Evolutionary conservation across 2,888 invertebrate genomes (phyloP).

Genomic region (Tethea ocularis): DNA sequence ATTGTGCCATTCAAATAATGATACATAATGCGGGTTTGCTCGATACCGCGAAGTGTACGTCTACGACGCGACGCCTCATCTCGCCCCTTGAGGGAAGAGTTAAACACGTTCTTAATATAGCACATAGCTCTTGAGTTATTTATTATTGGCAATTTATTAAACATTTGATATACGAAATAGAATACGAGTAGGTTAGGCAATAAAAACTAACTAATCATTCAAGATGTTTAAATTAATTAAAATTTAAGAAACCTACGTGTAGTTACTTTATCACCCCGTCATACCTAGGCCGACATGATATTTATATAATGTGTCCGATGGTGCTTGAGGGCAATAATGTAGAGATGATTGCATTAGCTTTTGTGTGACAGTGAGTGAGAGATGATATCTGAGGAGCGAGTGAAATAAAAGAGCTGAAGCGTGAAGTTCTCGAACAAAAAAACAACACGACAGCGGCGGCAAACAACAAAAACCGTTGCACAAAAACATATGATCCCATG

Average conservation of each 20-base stretch:
- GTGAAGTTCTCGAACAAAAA: constrained; percentile 76
- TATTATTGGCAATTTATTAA: constrained; percentile 25
- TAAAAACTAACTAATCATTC: not conserved
- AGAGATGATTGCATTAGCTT: constrained; percentile 33
- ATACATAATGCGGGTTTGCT: constrained; percentile 73
- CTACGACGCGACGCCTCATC: constrained; percentile 32
- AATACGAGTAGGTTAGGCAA: not conserved
- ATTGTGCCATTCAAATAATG: constrained; percentile 80
- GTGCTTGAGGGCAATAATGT: not conserved
- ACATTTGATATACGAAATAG: constrained; percentile 5
- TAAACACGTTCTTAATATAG: constrained; percentile 13
- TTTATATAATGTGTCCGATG: not conserved
- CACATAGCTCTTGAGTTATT: not conserved
- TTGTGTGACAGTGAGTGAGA: constrained; percentile 47
- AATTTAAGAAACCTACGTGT: not conserved
- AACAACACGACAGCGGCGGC: constrained; percentile 77
- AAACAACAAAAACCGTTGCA: constrained; percentile 84
- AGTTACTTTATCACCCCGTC: not conserved
- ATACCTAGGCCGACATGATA: not conserved
- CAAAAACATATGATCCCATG: constrained; percentile 84
- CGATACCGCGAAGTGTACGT: constrained; percentile 52
- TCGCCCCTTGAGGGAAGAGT: constrained; percentile 34
- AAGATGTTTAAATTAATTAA: not conserved
- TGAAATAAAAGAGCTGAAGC: constrained; percentile 78
- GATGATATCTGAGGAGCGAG: constrained; percentile 70